Base-by-base conservation (phyloP, 2,113 vertebrate genomes). In the Oriolus oriolus region DNA sequence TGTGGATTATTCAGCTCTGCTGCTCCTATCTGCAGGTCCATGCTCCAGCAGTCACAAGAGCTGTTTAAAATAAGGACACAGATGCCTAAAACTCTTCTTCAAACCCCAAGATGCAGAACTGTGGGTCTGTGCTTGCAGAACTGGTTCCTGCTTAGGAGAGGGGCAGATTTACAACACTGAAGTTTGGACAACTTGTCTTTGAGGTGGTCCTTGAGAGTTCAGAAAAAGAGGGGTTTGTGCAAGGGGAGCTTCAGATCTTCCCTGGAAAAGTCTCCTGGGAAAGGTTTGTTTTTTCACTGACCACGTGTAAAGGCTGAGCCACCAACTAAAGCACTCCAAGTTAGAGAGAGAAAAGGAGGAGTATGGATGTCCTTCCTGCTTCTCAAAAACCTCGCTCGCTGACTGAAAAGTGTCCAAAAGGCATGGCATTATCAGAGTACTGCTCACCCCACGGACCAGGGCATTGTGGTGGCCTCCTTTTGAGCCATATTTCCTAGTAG, bases 1-100 rank as follows among this genome's bases (percentile, higher is more conserved):
- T 92, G 94, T 93, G 93, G 94, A 95, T 97, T 97, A 95, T 97
- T 97, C 93, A 95, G 95, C 95, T 97, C 94, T 64, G 86, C 77
- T 96, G 93, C 96, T 96, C 54, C 83, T 93, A 44, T 93, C 86
- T 90, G 68, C 13, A 17, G 86, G 92, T 70, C 94, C 73, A 88
- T 90, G 96, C 95, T 97, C 91, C 90, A 95, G 94, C 91, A 92
- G 89, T 73, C 94, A 93, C 94, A 89, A 95, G 89, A 83, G 83
- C 93, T 81, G n/a, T 96, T 95, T 87, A 89, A 95, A 95, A 96
- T 81, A 92, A 87, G 93, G 94, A 78, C 93, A 89, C 89, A 97
- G 94, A 95, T 92, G 94, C 94, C 91, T 92, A 63, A 95, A 92
- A 81, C 33, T 33, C 85, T 74, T 81, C 91, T 93, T 94, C 76